Evolutionary conservation across 2,797 vertebrate species (phyloP).

Genomic region (Steatocranus sp.): DNA sequence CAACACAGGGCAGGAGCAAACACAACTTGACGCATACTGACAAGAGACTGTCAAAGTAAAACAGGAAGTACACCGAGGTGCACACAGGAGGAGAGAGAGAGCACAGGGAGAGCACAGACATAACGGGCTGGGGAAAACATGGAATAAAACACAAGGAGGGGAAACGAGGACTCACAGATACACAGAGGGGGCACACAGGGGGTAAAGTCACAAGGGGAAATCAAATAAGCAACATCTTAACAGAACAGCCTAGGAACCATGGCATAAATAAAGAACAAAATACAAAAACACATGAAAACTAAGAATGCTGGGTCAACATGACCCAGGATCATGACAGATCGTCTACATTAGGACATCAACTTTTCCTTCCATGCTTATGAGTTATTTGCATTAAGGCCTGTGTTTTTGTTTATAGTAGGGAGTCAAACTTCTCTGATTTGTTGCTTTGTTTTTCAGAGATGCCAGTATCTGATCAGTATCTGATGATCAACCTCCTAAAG

Average conservation of each 20-base stretch:
- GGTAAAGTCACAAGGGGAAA: not conserved
- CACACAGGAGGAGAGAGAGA: not conserved
- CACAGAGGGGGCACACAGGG: not conserved
- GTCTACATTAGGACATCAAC: not conserved
- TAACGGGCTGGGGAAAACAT: accelerated
- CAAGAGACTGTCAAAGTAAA: not conserved
- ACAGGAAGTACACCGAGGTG: not conserved
- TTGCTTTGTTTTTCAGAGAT: not conserved
- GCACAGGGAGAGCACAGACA: not conserved
- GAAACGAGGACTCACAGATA: not conserved
- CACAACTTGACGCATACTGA: not conserved
- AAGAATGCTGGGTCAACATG: not conserved
- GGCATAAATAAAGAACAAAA: not conserved
- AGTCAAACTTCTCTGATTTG: not conserved
- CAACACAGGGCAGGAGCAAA: accelerated
- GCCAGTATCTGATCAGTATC: not conserved
- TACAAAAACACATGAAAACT: not conserved
- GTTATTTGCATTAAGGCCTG: not conserved
- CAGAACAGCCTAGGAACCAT: not conserved
- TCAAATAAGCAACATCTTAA: not conserved
- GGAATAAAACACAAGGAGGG: not conserved
- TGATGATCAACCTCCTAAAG: not conserved
- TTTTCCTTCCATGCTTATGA: not conserved
- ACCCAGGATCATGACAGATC: not conserved
- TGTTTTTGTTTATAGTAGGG: not conserved